These are phyloP conservation scores for Biston betularia DNA, from an alignment of 2,888 invertebrate species.

Conservation along the genomic window DNA sequence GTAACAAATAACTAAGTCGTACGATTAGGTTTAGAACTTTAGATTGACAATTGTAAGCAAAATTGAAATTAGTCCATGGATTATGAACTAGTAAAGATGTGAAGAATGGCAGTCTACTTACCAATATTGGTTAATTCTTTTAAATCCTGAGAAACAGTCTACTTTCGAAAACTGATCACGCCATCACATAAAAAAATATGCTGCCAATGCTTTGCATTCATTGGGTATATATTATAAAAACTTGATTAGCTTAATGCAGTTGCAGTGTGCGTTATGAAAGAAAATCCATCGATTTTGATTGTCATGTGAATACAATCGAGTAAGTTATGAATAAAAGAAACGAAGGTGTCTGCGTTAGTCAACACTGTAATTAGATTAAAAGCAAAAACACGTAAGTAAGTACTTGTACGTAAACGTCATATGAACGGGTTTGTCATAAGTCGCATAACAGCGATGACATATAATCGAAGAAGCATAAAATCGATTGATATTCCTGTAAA, in stretches of 20 bases:
- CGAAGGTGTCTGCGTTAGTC: constrained; percentile 42
- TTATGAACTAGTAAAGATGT: too few species aligned
- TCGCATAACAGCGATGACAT: constrained; percentile 32
- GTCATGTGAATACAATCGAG: constrained; percentile 62
- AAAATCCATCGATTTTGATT: constrained; percentile 62
- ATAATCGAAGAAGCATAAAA: neutral
- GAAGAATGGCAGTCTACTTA: too few species aligned
- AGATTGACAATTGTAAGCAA: too few species aligned
- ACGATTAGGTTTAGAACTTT: too few species aligned
- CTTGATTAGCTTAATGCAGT: constrained; percentile 44
- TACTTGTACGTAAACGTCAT: constrained; percentile 50
- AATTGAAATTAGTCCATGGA: too few species aligned
- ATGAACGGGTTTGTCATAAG: constrained; percentile 32
- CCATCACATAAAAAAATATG: constrained; percentile 1
- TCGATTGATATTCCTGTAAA: neutral
- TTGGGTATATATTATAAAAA: too few species aligned
- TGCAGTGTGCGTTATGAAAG: constrained; percentile 45
- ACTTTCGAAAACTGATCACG: neutral
- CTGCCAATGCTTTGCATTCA: neutral
- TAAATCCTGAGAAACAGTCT: neutral
- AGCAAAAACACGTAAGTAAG: constrained; percentile 43
- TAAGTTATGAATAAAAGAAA: constrained; percentile 7
- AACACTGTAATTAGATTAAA: constrained; percentile 48
- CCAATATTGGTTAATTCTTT: too few species aligned
- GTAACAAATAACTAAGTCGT: too few species aligned